A percentile compares a stretch with the other conserved stretches of the same genome.
Conservation (phyloP, 37 sponge, comb jelly and placozoan genomes). For the Agelas oroides region DNA sequence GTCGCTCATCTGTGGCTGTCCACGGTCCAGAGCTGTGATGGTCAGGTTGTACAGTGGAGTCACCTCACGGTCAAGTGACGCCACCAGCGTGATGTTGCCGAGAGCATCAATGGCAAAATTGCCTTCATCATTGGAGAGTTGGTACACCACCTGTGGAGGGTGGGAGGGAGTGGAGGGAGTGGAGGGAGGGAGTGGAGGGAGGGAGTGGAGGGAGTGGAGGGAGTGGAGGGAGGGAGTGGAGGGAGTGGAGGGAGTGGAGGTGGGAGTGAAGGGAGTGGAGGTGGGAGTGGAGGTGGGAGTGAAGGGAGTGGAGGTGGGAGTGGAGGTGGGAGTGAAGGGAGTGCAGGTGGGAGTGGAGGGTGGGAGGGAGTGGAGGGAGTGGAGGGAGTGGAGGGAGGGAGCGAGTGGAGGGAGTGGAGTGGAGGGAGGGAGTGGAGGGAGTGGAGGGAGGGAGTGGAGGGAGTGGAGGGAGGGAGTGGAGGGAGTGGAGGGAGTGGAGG, state of each 20-base stretch:
- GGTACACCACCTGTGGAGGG: conserved; percentile 20
- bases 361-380: too few relatives aligned
- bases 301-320: too few relatives aligned
- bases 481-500: neutral
- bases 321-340: too few relatives aligned
- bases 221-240: neutral
- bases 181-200: neutral
- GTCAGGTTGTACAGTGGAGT: conserved; percentile 25
- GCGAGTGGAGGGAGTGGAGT: too few relatives aligned
- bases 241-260: neutral
- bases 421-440: neutral
- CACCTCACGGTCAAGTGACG: conserved; percentile 47
- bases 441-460: neutral
- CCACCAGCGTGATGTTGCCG: conserved; percentile 23
- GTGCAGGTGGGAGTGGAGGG: too few relatives aligned
- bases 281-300: neutral
- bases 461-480: neutral
- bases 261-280: neutral
- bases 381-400: too few relatives aligned
- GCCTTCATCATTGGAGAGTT: conserved; percentile 53
- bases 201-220: neutral
- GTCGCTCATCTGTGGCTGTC: conserved; percentile 14
- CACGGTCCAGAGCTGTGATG: conserved; percentile 44
- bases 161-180: too few relatives aligned
- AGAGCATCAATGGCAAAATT: conserved; percentile 29